phyloP scores from a whole-genome alignment of 1,140 invertebrate species.

The Globodera ellingtonae region DNA sequence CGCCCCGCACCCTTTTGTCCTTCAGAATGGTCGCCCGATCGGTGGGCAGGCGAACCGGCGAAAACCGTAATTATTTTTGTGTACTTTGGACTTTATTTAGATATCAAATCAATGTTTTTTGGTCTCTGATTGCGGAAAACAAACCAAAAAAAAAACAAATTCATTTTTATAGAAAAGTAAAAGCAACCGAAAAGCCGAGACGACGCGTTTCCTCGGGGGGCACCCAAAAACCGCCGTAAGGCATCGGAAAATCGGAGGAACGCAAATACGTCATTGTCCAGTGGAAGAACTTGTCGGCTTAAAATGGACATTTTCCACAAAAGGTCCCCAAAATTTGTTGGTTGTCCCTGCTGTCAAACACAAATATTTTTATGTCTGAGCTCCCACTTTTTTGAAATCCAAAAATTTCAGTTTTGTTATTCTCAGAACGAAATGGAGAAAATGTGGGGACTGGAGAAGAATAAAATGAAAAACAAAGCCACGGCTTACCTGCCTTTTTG shows the following conservation, averaged over 20 bases:
- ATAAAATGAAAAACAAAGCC: neutral
- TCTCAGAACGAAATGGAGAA: no score
- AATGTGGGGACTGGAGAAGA: neutral
- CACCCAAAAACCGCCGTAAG: constrained; percentile 48
- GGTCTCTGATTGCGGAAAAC: no score
- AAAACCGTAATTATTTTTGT: constrained; percentile 10
- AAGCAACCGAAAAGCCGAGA: constrained; percentile 17
- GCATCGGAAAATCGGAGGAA: constrained; percentile 28
- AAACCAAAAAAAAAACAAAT: no score
- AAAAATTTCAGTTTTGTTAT: no score
- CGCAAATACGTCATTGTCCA: constrained; percentile 37
- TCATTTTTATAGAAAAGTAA: neutral
- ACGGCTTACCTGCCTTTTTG: neutral
- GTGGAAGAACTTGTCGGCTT: constrained; percentile 36
- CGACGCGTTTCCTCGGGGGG: constrained; percentile 14
- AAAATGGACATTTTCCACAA: neutral
- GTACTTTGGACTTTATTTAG: neutral
- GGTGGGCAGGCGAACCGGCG: constrained; percentile 17
- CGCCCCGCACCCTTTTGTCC: constrained; percentile 21
- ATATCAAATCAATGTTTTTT: no score
- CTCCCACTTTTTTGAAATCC: no score
- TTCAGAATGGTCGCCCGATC: constrained; percentile 28
- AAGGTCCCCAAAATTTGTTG: no score
- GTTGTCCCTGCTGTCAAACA: no score
- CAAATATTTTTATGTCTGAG: no score